Base-by-base conservation (phyloP, 2,888 invertebrate species). In the Cenopis cana region DNA sequence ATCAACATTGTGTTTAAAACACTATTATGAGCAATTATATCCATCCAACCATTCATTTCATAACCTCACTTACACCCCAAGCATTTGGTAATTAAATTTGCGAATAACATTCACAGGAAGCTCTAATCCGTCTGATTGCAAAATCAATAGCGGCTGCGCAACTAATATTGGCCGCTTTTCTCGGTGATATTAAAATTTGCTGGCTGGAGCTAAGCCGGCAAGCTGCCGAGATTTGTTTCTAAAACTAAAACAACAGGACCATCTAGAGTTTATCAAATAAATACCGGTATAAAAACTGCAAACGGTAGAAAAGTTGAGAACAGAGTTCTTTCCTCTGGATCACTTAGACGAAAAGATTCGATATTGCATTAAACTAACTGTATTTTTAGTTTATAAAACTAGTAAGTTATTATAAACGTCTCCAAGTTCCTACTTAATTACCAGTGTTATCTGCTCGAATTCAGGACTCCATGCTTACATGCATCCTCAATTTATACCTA, bases 51-150 rank as follows among this genome's bases (percentile, higher is more conserved):
- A n/a, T n/a, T n/a, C n/a, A n/a, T n/a, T n/a, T n/a, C n/a, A 24
- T 24, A 4, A 24, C 33, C 33, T 33, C 12, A 8, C 50, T 1
- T 59, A 56, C 8, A 33, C 8, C n/a, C 1, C 54, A 56, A 55
- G 55, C 17, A 36, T 24, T 11, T 17, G 66, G 71, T 73, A 75
- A 76, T 73, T 76, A 75, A 76, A 75, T 68, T 69, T 57, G 29
- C 46, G 69, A 52, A 59, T 73, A 75, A 78, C 84, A 85, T 84
- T 84, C 78, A 78, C 73, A 82, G 81, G 78, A 80, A 74, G 83
- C 83, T 85, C 84, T 88, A 89, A 90, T 88, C 87, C 82, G 84
- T 83, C 79, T 87, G 86, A 91, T 91, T 91, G 89, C 87, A 89
- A 91, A 92, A 91, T 92, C 92, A 86, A 91, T 92, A 89, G 78